Evolutionary conservation across 2,888 invertebrate species (phyloP).

Genomic region (Keiferia lycopersicella): DNA sequence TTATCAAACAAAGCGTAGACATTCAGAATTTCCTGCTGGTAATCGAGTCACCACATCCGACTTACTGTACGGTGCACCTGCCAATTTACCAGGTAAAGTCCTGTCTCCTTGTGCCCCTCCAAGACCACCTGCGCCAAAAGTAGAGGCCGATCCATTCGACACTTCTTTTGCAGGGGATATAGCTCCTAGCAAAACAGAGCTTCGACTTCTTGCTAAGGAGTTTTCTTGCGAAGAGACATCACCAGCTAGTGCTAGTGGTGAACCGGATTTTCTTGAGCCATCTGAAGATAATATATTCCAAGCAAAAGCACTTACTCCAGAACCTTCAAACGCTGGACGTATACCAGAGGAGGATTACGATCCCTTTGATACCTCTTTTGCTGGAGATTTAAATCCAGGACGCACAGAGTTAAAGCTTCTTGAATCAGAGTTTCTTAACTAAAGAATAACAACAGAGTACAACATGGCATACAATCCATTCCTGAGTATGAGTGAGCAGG

Average conservation of each 20-base stretch:
- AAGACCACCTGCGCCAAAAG: constrained; percentile 60
- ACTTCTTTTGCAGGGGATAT: constrained; percentile 91
- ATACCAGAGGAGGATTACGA: constrained; percentile 79
- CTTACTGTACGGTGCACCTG: constrained; percentile 59
- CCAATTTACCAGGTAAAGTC: constrained; percentile 81
- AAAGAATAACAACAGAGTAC: constrained; percentile 18
- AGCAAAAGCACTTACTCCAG: constrained; percentile 87
- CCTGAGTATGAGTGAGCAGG: constrained; percentile 86
- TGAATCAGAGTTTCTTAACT: constrained; percentile 85
- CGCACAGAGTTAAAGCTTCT: constrained; percentile 88
- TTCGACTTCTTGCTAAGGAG: constrained; percentile 89
- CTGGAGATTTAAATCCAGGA: constrained; percentile 87
- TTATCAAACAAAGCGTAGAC: constrained; percentile 67
- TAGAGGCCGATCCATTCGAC: constrained; percentile 90
- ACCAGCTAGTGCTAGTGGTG: constrained; percentile 48
- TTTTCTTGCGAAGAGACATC: constrained; percentile 80
- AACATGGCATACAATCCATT: constrained; percentile 90
- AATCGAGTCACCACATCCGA: constrained; percentile 53
- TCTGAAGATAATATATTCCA: constrained; percentile 79
- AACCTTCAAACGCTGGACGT: constrained; percentile 62
- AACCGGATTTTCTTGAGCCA: constrained; percentile 74
- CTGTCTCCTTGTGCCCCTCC: constrained; percentile 77
- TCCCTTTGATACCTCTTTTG: constrained; percentile 93
- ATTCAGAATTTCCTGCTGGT: constrained; percentile 69
- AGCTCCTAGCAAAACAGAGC: constrained; percentile 88